These are phyloP conservation scores for Benitochromis conjunctus DNA, from an alignment of 2,113 vertebrate genomes.

Conservation along the genomic window DNA sequence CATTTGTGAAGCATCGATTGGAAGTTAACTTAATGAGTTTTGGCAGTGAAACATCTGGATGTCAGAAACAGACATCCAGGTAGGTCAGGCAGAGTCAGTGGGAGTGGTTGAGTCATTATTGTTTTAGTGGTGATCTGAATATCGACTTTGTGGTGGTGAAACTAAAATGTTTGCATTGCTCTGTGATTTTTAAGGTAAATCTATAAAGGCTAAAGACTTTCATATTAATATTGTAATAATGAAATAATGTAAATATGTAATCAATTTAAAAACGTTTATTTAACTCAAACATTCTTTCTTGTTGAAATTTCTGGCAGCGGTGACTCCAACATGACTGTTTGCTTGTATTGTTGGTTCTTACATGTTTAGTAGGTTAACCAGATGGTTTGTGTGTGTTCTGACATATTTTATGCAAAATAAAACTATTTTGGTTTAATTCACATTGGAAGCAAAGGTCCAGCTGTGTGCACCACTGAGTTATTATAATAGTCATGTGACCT, in stretches of 20 bases:
- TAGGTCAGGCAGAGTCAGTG: not conserved
- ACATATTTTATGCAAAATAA: not conserved
- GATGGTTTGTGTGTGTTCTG: accelerated
- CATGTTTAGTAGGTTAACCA: not conserved
- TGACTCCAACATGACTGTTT: not conserved
- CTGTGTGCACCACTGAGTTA: not conserved
- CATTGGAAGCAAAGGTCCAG: not conserved
- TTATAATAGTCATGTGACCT: not conserved
- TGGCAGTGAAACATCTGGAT: not conserved
- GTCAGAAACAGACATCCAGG: not conserved
- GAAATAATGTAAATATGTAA: not conserved
- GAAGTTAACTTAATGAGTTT: not conserved
- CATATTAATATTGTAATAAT: not conserved
- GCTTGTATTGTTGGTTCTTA: not conserved
- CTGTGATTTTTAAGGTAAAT: not conserved
- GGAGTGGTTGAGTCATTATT: not conserved
- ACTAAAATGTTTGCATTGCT: not conserved
- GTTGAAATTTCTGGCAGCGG: not conserved
- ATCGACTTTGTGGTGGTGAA: not conserved
- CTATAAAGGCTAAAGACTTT: accelerated
- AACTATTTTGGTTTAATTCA: not conserved
- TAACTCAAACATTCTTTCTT: not conserved
- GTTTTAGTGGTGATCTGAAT: not conserved
- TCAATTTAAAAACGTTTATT: not conserved
- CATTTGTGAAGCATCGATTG: accelerated